Percentiles rank a stretch among this genome's conserved stretches.
Conservation (phyloP, 2,888 invertebrate genomes). For the Chymomyza fuscimana region DNA sequence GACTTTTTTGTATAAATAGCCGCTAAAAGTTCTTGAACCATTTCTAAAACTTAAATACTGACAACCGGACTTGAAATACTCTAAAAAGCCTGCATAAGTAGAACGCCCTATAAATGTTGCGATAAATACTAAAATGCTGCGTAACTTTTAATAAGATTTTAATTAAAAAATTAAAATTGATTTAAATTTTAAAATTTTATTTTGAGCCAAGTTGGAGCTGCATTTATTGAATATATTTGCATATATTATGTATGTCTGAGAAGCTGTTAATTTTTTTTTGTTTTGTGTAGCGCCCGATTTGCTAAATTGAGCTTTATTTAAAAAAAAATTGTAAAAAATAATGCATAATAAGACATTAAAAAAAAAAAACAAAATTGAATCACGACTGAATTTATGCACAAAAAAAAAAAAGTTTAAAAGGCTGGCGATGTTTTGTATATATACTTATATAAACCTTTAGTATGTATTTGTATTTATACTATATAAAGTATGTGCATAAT, state of each 20-base stretch:
- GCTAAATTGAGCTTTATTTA: constrained; percentile 67
- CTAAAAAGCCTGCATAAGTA: background rate
- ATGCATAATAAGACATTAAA: constrained; percentile 12
- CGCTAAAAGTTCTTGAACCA: background rate
- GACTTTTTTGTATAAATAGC: background rate
- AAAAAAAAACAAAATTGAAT: constrained; percentile 53
- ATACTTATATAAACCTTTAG: constrained; percentile 16
- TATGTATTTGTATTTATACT: background rate
- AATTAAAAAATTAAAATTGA: background rate
- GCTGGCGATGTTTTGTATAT: constrained; percentile 44
- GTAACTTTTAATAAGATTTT: background rate
- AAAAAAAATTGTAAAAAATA: constrained; percentile 20
- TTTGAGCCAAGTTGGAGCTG: background rate
- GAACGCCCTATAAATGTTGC: background rate
- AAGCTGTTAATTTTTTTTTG: background rate
- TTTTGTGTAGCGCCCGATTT: constrained; percentile 40
- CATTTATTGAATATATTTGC: background rate
- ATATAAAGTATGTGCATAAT: background rate
- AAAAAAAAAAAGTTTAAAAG: constrained; percentile 28
- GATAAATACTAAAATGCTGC: background rate
- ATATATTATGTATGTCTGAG: background rate
- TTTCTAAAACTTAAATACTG: background rate
- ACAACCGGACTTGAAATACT: background rate
- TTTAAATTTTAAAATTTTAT: background rate
- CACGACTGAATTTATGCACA: constrained; percentile 72